A percentile compares a stretch with the other conserved stretches of the same genome.
Conservation (phyloP, 2,888 invertebrate genomes). For the Cheilosia vernalis region DNA sequence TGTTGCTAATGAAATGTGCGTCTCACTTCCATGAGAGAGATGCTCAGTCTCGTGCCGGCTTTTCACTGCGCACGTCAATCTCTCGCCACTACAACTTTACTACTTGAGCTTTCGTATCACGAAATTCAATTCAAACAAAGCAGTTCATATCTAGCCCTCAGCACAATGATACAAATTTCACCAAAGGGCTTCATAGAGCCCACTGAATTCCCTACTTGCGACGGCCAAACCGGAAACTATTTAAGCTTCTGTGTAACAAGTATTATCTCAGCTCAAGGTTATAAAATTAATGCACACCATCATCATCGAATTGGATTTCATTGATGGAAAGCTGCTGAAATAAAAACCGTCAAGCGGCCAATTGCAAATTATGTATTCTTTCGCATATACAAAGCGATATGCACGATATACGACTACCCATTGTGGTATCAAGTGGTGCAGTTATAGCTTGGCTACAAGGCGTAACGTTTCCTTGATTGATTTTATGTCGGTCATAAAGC, state of each 20-base stretch:
- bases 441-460: neutral
- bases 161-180: neutral
- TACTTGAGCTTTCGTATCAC: conserved; percentile 42
- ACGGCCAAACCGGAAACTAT: no score
- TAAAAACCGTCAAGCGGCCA: conserved; percentile 42
- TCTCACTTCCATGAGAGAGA: neutral
- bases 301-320: no score
- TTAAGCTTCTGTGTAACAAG: no score
- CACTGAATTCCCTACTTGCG: neutral
- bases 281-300: no score
- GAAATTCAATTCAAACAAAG: conserved; percentile 9
- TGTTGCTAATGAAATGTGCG: neutral
- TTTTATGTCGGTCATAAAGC: conserved; percentile 42
- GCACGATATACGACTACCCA: conserved; percentile 12
- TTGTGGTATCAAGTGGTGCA: conserved; percentile 38
- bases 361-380: no score
- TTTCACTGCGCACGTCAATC: conserved; percentile 27
- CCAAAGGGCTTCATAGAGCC: neutral
- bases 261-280: no score
- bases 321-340: conserved; percentile 26
- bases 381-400: conserved; percentile 13
- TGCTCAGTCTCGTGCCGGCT: neutral
- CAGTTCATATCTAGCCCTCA: conserved; percentile 26
- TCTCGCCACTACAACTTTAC: neutral
- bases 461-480: conserved; percentile 31